phyloP scores from a whole-genome alignment of 2,888 invertebrate species.

The Choreutis nemorana region DNA sequence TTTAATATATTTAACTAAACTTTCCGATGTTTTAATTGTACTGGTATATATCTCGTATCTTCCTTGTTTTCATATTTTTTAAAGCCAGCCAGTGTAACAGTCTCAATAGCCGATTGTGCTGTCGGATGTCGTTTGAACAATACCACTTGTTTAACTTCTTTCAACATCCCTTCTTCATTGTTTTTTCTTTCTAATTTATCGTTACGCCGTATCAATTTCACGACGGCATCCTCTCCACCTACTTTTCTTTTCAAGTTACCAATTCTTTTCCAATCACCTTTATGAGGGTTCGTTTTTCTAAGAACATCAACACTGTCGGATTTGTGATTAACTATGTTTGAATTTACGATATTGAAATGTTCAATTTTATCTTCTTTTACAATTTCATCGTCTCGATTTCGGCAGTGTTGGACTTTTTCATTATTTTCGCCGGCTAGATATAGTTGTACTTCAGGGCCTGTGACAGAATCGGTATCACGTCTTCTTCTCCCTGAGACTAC shows the following conservation, averaged over 20 bases:
- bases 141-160: conserved; percentile 8
- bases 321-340: no score
- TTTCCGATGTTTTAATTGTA: neutral
- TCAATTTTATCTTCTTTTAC: no score
- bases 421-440: neutral
- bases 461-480: conserved; percentile 42
- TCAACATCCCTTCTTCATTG: no score
- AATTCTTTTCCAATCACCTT: neutral
- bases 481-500: conserved; percentile 71
- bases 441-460: conserved; percentile 11
- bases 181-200: no score
- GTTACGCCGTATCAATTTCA: no score
- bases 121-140: conserved; percentile 11
- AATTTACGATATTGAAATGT: no score
- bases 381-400: no score
- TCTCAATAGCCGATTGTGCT: conserved; percentile 12
- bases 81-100: conserved; percentile 11
- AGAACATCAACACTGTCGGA: no score
- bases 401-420: no score
- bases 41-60: conserved; percentile 23
- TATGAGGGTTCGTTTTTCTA: neutral
- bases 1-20: no score
- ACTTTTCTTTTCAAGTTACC: no score
- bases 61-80: conserved; percentile 15
- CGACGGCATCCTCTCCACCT: no score